These are phyloP conservation scores for Stichopus horrens DNA, from an alignment of 53 echinoderm and acorn worm genomes.

Conservation along the genomic window DNA sequence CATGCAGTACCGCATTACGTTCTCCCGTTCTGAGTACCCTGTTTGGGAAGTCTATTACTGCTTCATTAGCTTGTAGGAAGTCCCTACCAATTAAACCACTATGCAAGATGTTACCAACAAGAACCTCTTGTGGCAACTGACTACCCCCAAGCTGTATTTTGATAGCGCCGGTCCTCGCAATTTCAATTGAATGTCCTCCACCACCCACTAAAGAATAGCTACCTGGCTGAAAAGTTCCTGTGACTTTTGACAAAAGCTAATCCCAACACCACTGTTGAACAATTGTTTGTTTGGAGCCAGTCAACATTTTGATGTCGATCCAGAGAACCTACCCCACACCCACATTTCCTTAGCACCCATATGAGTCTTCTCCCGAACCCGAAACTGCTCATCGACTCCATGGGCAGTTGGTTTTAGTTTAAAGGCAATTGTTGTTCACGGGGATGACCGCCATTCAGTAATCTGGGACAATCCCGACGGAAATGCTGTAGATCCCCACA, in stretches of 20 bases:
- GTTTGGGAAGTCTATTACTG: background rate
- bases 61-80: background rate
- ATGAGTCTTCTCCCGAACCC: background rate
- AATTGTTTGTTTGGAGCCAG: conserved; percentile 1
- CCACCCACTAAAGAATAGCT: background rate
- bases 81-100: background rate
- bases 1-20: background rate
- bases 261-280: background rate
- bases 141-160: background rate
- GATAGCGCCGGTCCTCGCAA: background rate
- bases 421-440: background rate
- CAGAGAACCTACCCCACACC: background rate
- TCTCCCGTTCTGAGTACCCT: background rate
- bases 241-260: background rate
- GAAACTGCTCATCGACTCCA: conserved; percentile 8
- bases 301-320: conserved; percentile 4
- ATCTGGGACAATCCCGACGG: background rate
- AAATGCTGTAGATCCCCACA: conserved; percentile 3
- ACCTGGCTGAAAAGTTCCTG: background rate
- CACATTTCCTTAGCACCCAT: background rate
- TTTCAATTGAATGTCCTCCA: background rate
- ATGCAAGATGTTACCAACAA: background rate
- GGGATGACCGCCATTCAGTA: background rate
- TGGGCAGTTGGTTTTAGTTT: background rate
- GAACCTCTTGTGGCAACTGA: background rate